phyloP scores from a whole-genome alignment of 2,113 vertebrate species.

The Alligator sinensis region DNA sequence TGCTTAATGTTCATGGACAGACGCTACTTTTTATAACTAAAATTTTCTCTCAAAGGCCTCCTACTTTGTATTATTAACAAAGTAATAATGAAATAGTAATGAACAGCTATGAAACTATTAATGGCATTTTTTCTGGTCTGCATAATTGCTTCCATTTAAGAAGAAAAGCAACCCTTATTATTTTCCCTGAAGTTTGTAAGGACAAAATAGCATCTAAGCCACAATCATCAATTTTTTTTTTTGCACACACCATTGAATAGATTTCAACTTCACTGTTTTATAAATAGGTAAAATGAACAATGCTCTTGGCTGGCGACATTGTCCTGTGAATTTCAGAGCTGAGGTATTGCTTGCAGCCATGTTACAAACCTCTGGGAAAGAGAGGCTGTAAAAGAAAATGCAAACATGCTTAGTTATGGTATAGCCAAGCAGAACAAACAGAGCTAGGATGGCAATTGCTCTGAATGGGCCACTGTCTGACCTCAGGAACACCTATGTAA shows the following conservation, averaged over 20 bases:
- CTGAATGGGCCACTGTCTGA: accelerated
- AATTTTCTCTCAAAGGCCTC: constrained; percentile 6
- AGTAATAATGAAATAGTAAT: no score
- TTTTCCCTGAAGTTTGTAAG: constrained; percentile 21
- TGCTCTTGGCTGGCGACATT: neutral
- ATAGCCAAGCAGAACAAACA: neutral
- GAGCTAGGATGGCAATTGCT: neutral
- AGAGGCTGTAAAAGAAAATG: neutral
- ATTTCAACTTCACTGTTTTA: neutral
- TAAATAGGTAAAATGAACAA: neutral
- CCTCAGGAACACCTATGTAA: neutral
- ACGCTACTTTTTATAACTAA: constrained; percentile 57
- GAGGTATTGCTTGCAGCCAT: neutral
- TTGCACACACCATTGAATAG: constrained; percentile 5
- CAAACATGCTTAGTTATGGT: neutral
- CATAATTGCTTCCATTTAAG: constrained; percentile 37
- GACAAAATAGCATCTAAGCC: neutral
- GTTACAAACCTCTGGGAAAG: neutral
- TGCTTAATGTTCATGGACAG: constrained; percentile 31
- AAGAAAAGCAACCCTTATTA: constrained; percentile 16
- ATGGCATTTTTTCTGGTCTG: constrained; percentile 41
- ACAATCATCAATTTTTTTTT: constrained; percentile 16
- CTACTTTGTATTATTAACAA: constrained; percentile 27
- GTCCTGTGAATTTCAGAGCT: neutral
- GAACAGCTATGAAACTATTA: neutral